phyloP scores from a whole-genome alignment of 2,113 vertebrate genomes.

The Blennius ocellaris region DNA sequence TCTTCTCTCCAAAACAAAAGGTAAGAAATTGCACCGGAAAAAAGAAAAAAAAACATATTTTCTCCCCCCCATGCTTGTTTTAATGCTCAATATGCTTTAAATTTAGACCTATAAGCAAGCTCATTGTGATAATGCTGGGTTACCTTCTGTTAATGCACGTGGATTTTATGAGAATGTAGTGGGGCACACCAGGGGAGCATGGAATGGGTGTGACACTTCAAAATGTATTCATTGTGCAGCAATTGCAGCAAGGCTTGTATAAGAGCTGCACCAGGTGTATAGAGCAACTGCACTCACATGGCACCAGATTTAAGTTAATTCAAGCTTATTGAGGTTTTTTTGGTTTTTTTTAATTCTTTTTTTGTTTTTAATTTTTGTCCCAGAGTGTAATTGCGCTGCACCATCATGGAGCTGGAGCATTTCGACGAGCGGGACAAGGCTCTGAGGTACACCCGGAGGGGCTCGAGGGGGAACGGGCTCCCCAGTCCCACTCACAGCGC shows the following conservation, averaged over 20 bases:
- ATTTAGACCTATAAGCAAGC: neutral
- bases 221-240: conserved; percentile 36
- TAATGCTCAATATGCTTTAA: neutral
- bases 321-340: too few relatives aligned
- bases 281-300: conserved; percentile 1
- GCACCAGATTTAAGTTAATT: neutral
- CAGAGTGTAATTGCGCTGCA: conserved; percentile 75
- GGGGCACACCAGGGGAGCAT: conserved; percentile 26
- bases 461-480: conserved; percentile 92
- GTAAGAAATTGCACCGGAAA: conserved; percentile 57
- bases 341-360: too few relatives aligned
- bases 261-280: conserved; percentile 10
- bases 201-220: conserved; percentile 76
- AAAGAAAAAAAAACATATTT: neutral
- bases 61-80: neutral
- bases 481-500: conserved; percentile 98
- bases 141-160: neutral
- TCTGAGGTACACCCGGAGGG: conserved; percentile 89
- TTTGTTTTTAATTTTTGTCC: too few relatives aligned
- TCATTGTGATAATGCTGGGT: neutral
- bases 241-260: conserved; percentile 34
- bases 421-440: conserved; percentile 98
- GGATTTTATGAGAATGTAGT: conserved; percentile 16
- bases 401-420: conserved; percentile 96
- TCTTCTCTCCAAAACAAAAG: conserved; percentile 54